These are phyloP conservation scores for Sciurus niger DNA, from an alignment of 2,113 vertebrate genomes.

Conservation along the genomic window DNA sequence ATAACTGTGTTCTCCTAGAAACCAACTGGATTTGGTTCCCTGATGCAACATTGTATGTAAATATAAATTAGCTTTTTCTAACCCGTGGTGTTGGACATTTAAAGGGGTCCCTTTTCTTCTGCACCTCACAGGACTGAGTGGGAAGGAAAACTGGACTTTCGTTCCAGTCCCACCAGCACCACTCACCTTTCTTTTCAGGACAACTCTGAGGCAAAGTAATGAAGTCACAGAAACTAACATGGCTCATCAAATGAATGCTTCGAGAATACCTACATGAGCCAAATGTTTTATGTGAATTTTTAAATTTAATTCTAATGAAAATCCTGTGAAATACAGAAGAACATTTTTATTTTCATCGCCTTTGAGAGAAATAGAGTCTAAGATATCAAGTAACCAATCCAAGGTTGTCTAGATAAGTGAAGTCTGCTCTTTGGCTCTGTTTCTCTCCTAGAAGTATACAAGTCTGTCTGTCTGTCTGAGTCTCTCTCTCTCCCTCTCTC, in stretches of 20 bases:
- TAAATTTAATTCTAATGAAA: slow-evolving; percentile 30
- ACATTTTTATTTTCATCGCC: background rate
- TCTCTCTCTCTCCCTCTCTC: background rate
- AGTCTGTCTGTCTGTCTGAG: background rate
- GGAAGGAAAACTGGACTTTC: background rate
- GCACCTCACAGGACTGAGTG: background rate
- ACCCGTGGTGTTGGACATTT: background rate
- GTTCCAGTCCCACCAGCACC: background rate
- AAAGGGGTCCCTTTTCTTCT: background rate
- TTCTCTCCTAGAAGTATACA: background rate
- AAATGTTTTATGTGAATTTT: background rate
- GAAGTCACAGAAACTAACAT: background rate
- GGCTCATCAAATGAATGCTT: background rate
- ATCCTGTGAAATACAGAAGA: background rate
- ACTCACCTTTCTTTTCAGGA: background rate
- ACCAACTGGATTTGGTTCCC: slow-evolving; percentile 58
- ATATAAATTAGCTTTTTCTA: slow-evolving; percentile 68
- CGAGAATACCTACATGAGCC: background rate
- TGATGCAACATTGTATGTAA: background rate
- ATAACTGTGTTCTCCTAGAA: slow-evolving; percentile 71
- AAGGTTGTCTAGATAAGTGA: background rate
- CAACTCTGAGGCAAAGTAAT: background rate
- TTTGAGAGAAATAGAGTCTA: slow-evolving; percentile 28
- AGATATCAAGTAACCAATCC: background rate
- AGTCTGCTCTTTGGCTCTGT: background rate